Base-by-base conservation (phyloP, 2,113 vertebrate species). In the Cololabis saira region DNA sequence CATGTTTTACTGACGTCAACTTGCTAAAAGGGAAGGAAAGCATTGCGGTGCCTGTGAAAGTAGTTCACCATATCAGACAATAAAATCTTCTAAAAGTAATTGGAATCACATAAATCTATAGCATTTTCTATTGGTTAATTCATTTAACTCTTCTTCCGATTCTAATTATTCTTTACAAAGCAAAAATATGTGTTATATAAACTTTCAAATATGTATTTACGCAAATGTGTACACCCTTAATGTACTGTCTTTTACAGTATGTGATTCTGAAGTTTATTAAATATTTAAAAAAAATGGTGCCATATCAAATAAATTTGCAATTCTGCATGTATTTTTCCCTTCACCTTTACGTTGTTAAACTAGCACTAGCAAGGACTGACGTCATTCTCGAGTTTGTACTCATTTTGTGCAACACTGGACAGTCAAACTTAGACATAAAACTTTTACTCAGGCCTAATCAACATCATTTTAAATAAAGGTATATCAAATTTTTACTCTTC, bases 81-180 rank as follows among this genome's bases (percentile, higher is more conserved):
- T 5, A 12, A 18, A 30, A 14, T 19, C 12, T 45, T 12, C 27
- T 21, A 45, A 11, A 78, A 61, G 19, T 43, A 33, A 15, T 5
- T 27, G 24, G 24, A 61, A 33, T 69, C 30, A 47, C 24, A 74
- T 10, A 7, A n/a, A 87, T 67, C 77, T 85, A 84, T 74, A 82
- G 33, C 27, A 40, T 50, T 59, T 19, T 24, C 7, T 47, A 7
- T 49, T 3, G 11, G 5, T 71, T 45, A 48, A 2, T 64, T 58
- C 18, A 21, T 55, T 37, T 40, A n/a, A 56, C 24, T 30, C 53
- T 30, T 49, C 43, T 48, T 48, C 41, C 4, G 43, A 13, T 41
- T 61, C 22, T 42, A 43, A 22, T 53, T 58, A 61, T 60, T 70
- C 16, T 69, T 72, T 56, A 59, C 16, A 17, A 37, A 54, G 56